These are phyloP conservation scores for Gila orcuttii DNA, from an alignment of 2,113 vertebrate species.

Conservation along the genomic window DNA sequence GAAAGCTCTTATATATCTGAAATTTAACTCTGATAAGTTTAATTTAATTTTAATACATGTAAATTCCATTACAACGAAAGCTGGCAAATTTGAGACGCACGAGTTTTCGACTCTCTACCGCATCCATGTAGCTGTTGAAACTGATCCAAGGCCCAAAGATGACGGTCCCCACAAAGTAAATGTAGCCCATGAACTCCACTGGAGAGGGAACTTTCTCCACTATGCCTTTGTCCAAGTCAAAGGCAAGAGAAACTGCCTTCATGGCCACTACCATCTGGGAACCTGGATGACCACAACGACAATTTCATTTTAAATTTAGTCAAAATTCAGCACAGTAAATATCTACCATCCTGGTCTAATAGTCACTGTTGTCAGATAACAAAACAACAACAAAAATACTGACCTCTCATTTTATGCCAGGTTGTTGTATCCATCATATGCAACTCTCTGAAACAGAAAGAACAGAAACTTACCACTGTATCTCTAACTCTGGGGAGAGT, in stretches of 20 bases:
- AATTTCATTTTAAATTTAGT: not conserved
- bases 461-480: not conserved
- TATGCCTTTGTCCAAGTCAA: constrained; percentile 85
- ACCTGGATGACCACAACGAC: constrained; percentile 68
- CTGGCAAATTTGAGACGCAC: constrained; percentile 69
- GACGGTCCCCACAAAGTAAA: constrained; percentile 88
- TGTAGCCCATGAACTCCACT: constrained; percentile 87
- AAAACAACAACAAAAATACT: constrained; percentile 40
- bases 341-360: not conserved
- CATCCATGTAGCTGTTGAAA: constrained; percentile 82
- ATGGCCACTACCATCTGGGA: constrained; percentile 95
- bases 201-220: constrained; percentile 81
- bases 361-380: not conserved
- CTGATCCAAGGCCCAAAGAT: constrained; percentile 91
- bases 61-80: not conserved
- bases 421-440: constrained; percentile 87
- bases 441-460: constrained; percentile 79
- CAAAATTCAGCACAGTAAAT: not conserved
- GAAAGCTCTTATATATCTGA: not conserved
- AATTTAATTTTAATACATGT: not conserved
- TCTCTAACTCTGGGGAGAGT: too few species aligned
- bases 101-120: constrained; percentile 77
- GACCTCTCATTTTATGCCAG: constrained; percentile 93
- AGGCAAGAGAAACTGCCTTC: constrained; percentile 91
- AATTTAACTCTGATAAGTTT: not conserved